Evolutionary conservation across 2,113 vertebrate species (phyloP).

Genomic region (Alexandromys fortis): DNA sequence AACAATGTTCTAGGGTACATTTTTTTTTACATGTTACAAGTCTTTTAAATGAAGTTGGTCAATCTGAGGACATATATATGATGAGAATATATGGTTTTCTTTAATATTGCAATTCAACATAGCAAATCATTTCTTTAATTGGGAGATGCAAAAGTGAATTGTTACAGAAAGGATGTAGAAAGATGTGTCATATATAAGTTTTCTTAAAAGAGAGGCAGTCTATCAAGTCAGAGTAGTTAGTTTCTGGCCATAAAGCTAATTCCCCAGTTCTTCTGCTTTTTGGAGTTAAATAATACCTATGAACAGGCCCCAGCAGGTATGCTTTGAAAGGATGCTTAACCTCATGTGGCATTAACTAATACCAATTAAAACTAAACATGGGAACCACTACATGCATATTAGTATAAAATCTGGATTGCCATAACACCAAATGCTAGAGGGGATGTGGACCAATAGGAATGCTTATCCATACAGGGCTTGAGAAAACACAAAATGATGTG

Average conservation of each 20-base stretch:
- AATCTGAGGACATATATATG: conserved; percentile 81
- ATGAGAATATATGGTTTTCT: conserved; percentile 77
- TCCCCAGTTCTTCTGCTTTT: background rate
- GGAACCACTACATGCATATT: background rate
- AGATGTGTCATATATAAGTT: conserved; percentile 43
- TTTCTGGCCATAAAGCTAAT: conserved; percentile 13
- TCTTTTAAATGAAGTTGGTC: conserved; percentile 76
- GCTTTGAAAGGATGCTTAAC: background rate
- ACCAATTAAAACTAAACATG: background rate
- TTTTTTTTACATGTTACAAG: conserved; percentile 81
- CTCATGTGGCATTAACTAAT: background rate
- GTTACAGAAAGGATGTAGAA: conserved; percentile 71
- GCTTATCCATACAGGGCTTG: too few species aligned
- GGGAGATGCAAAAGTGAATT: conserved; percentile 68
- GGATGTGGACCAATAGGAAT: background rate
- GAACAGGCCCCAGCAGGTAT: background rate
- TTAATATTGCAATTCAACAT: conserved; percentile 73
- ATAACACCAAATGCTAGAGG: background rate
- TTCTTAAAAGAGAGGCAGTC: conserved; percentile 69
- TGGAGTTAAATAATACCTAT: background rate
- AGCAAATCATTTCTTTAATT: conserved; percentile 77
- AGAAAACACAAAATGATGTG: background rate
- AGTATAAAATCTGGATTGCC: background rate
- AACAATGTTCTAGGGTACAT: conserved; percentile 73
- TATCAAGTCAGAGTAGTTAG: conserved; percentile 68